These are phyloP conservation scores for Gadopsis bispinosus DNA, from an alignment of 2,797 vertebrate species.

Conservation along the genomic window DNA sequence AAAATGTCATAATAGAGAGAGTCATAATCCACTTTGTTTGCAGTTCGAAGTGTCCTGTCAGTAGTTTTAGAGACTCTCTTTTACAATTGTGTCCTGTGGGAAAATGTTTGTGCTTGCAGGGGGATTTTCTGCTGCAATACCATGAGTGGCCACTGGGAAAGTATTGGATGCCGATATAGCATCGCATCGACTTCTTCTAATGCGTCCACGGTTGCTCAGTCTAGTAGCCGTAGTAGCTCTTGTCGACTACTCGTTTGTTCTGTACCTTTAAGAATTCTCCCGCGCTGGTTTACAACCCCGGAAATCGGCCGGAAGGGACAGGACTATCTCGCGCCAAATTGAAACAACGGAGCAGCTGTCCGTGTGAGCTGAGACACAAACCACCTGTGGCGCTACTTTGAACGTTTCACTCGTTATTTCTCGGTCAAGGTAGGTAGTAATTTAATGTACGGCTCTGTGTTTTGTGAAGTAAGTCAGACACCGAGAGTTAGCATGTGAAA, in stretches of 20 bases:
- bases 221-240: not conserved
- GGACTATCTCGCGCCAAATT: conserved; percentile 76
- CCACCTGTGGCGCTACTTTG: accelerated
- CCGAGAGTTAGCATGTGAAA: accelerated
- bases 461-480: not conserved
- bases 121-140: too few relatives aligned
- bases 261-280: conserved; percentile 76
- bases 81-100: too few relatives aligned
- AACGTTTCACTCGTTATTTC: not conserved
- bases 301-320: conserved; percentile 49
- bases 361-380: not conserved
- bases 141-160: too few relatives aligned
- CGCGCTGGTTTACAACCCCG: conserved; percentile 58
- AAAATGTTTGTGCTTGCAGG: too few relatives aligned
- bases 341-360: conserved; percentile 38
- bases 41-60: too few relatives aligned
- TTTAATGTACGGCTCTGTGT: accelerated
- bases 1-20: too few relatives aligned
- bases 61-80: too few relatives aligned
- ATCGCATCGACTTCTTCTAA: too few relatives aligned
- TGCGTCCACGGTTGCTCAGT: too few relatives aligned
- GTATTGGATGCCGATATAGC: too few relatives aligned
- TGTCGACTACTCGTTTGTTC: not conserved
- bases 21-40: too few relatives aligned
- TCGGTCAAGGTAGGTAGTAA: conserved; percentile 16